Conservation (phyloP, 2,888 invertebrate genomes). For the Crioceris asparagi region DNA sequence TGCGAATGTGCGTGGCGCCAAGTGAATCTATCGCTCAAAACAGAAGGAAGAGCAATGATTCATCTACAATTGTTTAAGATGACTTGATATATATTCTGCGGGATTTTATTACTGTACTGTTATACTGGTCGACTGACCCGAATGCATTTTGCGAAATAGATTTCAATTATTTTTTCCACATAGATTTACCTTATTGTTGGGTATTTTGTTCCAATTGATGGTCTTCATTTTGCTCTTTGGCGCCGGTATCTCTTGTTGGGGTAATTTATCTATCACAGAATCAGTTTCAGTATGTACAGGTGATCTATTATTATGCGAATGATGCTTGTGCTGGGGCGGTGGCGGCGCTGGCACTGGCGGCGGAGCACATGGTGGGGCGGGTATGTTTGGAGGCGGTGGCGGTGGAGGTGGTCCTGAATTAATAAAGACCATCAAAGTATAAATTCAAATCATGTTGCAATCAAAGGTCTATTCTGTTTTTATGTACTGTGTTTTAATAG, state of each 20-base stretch:
- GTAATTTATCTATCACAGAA: slow-evolving; percentile 46
- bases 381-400: slow-evolving; percentile 25
- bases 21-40: too few relatives aligned
- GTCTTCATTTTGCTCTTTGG: slow-evolving; percentile 97
- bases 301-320: too few relatives aligned
- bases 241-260: slow-evolving; percentile 84
- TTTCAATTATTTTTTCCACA: neutral
- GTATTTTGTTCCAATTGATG: slow-evolving; percentile 96
- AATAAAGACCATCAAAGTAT: neutral
- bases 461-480: too few relatives aligned
- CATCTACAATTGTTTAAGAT: too few relatives aligned
- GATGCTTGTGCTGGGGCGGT: slow-evolving; percentile 21
- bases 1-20: too few relatives aligned
- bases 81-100: too few relatives aligned
- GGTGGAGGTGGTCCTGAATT: slow-evolving; percentile 36
- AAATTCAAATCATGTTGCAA: too few relatives aligned
- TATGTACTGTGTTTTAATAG: too few relatives aligned
- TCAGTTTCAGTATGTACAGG: neutral
- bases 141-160: neutral
- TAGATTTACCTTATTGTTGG: slow-evolving; percentile 62
- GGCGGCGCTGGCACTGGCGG: slow-evolving; percentile 29
- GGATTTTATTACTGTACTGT: too few relatives aligned
- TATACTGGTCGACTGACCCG: too few relatives aligned
- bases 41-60: too few relatives aligned
- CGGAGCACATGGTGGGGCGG: slow-evolving; percentile 33